A percentile compares a stretch with the other conserved stretches of the same genome.
Evolutionary conservation across 1,140 invertebrate species (phyloP).

Genomic region (Penaeus vannamei): DNA sequence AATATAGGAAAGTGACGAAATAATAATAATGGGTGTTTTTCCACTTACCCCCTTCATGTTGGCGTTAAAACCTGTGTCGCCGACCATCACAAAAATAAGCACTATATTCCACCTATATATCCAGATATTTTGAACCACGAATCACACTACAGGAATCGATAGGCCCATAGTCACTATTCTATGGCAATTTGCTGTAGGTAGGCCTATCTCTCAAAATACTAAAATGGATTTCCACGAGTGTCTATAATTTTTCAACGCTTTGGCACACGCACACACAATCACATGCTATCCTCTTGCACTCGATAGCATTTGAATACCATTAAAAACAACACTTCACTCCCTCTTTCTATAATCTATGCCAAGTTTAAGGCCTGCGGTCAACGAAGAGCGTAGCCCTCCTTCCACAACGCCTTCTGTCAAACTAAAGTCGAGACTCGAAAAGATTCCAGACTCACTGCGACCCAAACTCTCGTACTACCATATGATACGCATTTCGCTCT

Average conservation of each 20-base stretch:
- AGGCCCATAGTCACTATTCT: conserved; percentile 35
- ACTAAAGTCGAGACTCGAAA: conserved; percentile 7
- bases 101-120: background rate
- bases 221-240: conserved; percentile 29
- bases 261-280: background rate
- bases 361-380: background rate
- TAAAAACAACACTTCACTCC: conserved; percentile 20
- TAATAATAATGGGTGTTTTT: no score
- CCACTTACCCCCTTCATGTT: conserved; percentile 58
- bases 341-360: background rate
- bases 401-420: conserved; percentile 14
- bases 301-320: background rate
- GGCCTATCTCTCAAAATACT: conserved; percentile 17
- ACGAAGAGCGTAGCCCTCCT: background rate
- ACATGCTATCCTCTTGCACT: background rate
- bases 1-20: no score
- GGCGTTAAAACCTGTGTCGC: conserved; percentile 55
- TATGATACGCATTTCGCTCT: conserved; percentile 39
- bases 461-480: conserved; percentile 50
- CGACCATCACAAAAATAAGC: conserved; percentile 3
- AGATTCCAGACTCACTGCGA: conserved; percentile 23
- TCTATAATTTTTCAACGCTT: background rate
- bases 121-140: background rate
- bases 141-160: background rate
- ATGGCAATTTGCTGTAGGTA: conserved; percentile 25